phyloP scores from a whole-genome alignment of 2,888 invertebrate species.

The Pantelozetes paolii region DNA sequence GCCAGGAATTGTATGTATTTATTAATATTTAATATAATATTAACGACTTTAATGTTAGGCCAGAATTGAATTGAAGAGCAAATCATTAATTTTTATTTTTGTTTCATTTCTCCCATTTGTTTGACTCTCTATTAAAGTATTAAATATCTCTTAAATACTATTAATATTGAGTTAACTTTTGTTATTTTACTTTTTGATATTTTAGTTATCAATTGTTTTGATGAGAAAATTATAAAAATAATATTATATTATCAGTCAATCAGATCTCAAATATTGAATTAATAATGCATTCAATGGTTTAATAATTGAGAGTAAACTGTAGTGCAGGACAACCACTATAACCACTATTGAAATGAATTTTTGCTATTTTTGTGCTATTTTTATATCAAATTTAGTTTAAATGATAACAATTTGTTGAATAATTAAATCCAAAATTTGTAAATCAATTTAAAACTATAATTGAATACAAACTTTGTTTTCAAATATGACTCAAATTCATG shows the following conservation, averaged over 20 bases:
- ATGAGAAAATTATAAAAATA: no score
- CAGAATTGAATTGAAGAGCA: background rate
- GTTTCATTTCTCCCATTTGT: background rate
- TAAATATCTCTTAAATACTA: background rate
- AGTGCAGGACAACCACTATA: constrained; percentile 5
- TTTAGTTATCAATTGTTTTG: no score
- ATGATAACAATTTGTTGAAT: no score
- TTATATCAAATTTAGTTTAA: no score
- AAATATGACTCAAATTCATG: no score
- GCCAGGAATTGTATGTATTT: constrained; percentile 22
- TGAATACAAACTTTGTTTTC: no score
- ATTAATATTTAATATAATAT: constrained; percentile 22
- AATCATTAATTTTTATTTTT: constrained; percentile 13
- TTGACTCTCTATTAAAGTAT: constrained; percentile 8
- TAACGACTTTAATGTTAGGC: constrained; percentile 12
- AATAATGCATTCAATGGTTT: background rate
- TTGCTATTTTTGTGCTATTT: no score
- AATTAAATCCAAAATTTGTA: no score
- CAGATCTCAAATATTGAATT: constrained; percentile 15
- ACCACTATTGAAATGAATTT: background rate
- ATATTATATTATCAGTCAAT: constrained; percentile 13
- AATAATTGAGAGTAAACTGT: background rate
- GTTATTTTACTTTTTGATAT: background rate
- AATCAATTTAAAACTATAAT: no score
- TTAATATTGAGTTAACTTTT: constrained; percentile 17